These are phyloP conservation scores for Procapra przewalskii DNA, from an alignment of 2,113 vertebrate species.

Conservation along the genomic window DNA sequence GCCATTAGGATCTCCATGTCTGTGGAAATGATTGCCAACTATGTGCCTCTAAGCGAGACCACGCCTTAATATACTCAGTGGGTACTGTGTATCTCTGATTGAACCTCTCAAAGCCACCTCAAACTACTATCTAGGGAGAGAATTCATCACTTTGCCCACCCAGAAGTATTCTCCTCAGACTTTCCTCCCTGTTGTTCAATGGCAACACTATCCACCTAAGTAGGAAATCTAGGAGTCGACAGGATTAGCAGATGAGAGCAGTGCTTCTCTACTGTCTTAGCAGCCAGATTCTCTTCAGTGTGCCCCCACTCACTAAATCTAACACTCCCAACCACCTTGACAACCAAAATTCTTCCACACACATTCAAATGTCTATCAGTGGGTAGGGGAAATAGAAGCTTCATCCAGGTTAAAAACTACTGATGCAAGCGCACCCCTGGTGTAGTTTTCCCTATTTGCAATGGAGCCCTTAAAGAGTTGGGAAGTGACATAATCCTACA, in stretches of 20 bases:
- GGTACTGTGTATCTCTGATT: not conserved
- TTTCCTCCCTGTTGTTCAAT: not conserved
- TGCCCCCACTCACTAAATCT: not conserved
- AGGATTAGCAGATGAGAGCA: not conserved
- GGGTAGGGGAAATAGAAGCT: not conserved
- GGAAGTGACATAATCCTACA: not conserved
- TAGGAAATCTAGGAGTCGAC: not conserved
- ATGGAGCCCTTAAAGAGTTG: not conserved
- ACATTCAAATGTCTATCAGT: not conserved
- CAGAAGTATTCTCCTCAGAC: not conserved
- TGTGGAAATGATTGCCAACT: not conserved
- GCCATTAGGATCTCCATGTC: not conserved
- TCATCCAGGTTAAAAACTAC: not conserved
- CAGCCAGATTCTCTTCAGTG: not conserved
- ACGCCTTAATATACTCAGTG: not conserved
- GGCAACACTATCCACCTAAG: not conserved
- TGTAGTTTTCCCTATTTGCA: not conserved
- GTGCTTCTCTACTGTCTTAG: not conserved
- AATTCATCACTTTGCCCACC: not conserved
- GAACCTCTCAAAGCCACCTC: not conserved
- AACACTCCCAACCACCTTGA: not conserved
- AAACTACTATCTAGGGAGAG: not conserved
- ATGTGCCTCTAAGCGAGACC: not conserved
- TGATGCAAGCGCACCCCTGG: not conserved
- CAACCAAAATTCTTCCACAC: not conserved